Evolutionary conservation across 2,113 vertebrate species (phyloP).

Genomic region (Aphelocoma coerulescens): DNA sequence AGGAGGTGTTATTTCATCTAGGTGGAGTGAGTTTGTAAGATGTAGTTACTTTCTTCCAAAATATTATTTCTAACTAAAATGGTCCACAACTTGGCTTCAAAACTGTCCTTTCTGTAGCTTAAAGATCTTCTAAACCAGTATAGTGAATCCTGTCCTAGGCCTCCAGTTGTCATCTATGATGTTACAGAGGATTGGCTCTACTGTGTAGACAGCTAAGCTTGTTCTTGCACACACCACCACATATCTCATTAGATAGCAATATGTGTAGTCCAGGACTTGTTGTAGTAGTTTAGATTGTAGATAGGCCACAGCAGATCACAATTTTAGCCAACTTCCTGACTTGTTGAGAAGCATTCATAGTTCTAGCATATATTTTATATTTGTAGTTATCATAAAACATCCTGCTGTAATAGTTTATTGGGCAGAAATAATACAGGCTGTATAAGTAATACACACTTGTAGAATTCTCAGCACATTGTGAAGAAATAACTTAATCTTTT

Average conservation of each 20-base stretch:
- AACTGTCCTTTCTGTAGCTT: background rate
- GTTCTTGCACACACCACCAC: rapidly evolving
- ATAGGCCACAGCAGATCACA: background rate
- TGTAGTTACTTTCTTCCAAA: background rate
- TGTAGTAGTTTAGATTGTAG: background rate
- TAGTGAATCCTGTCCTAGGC: background rate
- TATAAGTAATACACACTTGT: background rate
- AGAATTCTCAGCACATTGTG: background rate
- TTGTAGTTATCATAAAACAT: background rate
- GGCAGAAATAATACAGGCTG: background rate
- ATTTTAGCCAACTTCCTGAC: background rate
- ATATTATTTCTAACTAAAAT: background rate
- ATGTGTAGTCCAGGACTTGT: background rate
- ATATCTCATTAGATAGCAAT: background rate
- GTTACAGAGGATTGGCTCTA: background rate
- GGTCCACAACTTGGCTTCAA: background rate
- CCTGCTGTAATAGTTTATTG: background rate
- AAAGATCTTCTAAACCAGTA: background rate
- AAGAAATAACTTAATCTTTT: background rate
- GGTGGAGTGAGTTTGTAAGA: background rate
- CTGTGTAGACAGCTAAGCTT: background rate
- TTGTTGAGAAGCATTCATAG: background rate
- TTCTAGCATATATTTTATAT: background rate
- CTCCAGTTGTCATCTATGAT: background rate
- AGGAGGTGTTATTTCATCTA: background rate